Base-by-base conservation (phyloP, 2,888 invertebrate species). In the Caenorhabditis afra region DNA sequence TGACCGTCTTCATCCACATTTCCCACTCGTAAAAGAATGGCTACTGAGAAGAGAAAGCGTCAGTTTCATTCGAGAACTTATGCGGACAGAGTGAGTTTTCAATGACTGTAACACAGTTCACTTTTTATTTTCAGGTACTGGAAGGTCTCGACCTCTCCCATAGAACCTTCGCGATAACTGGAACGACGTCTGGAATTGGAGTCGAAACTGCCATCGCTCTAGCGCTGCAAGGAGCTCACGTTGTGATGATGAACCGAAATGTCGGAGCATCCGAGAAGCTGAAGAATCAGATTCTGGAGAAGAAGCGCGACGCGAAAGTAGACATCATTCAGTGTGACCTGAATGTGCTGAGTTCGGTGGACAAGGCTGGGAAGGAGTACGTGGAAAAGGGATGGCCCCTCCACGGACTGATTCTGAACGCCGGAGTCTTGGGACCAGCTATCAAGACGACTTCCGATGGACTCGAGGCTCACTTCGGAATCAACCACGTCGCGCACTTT, bases 401-500 rank as follows among this genome's bases (percentile, higher is more conserved):
- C 10, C 90, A 92, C 79, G 86, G 92, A 20, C 87, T 92, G 57
- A 91, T 92, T 45, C 85, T 92, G 66, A 93, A 92, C 88, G 92
- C 92, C 16, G 92, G 91, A 11, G 91, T 92, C 20, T 91, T 92
- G 85, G 90, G 90, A 14, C 79, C 91, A 4, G 89, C 90, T 76
- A 83, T 87, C 11, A 84, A 80, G 35, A 58, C 85, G 35, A 92
- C 92, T 1, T 86, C 91, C 52, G 92, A 92, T 85, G 91, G 91
- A 14, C 89, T 91, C 65, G 92, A 92, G 84, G 79, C 85, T 22
- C 91, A 91, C 37, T 92, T 92, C 87, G 92, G 90, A 93, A 94
- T 96, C 0, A 96, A 96, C 90, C 95, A 95, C 91, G 92, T 96
- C 64, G 93, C 94, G 8, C 95, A 95, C 87, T 86, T 85, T 52